Evolutionary conservation across 2,797 vertebrate species (phyloP).

Genomic region (Schizothorax lantsangensis): DNA sequence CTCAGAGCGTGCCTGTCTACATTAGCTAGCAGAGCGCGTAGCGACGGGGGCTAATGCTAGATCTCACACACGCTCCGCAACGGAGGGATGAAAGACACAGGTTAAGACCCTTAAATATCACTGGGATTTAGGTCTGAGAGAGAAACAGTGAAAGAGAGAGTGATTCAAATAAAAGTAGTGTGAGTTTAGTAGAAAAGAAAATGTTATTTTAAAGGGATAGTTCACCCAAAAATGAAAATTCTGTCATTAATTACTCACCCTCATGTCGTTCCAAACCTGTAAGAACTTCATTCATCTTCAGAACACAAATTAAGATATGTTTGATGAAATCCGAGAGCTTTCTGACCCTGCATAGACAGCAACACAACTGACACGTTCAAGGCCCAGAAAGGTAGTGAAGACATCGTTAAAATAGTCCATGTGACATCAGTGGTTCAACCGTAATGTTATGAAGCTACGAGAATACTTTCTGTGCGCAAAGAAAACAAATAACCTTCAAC

Average conservation of each 20-base stretch:
- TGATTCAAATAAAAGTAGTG: neutral
- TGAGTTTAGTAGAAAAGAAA: slow-evolving; percentile 23
- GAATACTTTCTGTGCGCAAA: neutral
- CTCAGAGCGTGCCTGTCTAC: slow-evolving; percentile 58
- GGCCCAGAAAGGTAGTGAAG: neutral
- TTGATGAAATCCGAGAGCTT: neutral
- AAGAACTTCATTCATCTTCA: neutral
- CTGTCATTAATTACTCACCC: neutral
- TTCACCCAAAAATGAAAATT: neutral
- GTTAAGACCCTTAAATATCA: slow-evolving; percentile 81
- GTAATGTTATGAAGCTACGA: neutral
- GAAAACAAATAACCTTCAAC: neutral
- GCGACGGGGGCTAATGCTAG: slow-evolving; percentile 51
- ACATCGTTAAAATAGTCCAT: neutral
- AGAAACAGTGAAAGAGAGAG: slow-evolving; percentile 59
- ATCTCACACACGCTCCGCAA: slow-evolving; percentile 60
- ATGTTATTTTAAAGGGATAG: slow-evolving; percentile 6
- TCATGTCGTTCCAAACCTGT: too few species aligned
- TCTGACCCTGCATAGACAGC: neutral
- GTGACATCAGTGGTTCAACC: too few species aligned
- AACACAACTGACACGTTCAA: neutral
- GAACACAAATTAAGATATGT: neutral
- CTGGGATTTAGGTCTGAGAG: slow-evolving; percentile 81
- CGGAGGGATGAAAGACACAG: slow-evolving; percentile 78
- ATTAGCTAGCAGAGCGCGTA: slow-evolving; percentile 53